Conservation (phyloP, 2,888 invertebrate genomes). For the Nebria brevicollis region DNA sequence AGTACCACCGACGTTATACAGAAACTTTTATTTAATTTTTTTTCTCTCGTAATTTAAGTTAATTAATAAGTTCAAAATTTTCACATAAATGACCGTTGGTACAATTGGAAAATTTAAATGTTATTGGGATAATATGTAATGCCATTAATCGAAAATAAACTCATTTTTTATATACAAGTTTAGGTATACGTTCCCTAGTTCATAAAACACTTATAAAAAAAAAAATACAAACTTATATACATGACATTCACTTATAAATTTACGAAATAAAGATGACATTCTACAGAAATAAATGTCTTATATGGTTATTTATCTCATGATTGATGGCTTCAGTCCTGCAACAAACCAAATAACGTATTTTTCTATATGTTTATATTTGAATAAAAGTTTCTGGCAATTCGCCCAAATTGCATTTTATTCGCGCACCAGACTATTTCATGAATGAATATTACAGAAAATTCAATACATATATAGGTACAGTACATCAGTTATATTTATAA, state of each 20-base stretch:
- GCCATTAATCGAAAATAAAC: background rate
- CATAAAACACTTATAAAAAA: conserved; percentile 5
- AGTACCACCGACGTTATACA: background rate
- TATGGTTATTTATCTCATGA: background rate
- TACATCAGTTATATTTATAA: no score
- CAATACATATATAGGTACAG: no score
- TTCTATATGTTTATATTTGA: background rate
- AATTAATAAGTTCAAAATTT: background rate
- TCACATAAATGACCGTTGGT: background rate
- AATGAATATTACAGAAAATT: no score
- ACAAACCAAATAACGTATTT: background rate
- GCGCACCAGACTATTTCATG: no score
- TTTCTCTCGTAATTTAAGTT: background rate
- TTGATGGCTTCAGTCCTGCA: background rate
- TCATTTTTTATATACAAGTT: conserved; percentile 8
- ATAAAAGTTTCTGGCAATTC: background rate
- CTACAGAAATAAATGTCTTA: conserved; percentile 6
- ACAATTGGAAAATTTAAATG: background rate
- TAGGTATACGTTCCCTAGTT: background rate
- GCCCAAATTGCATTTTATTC: no score
- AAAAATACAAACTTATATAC: conserved; percentile 19
- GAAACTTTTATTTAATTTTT: background rate
- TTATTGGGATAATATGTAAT: background rate
- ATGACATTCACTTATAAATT: background rate
- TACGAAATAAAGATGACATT: background rate